A percentile compares a stretch with the other conserved stretches of the same genome.
These are phyloP conservation scores for Lophius americanus DNA, from an alignment of 2,797 vertebrate genomes.

Conservation along the genomic window DNA sequence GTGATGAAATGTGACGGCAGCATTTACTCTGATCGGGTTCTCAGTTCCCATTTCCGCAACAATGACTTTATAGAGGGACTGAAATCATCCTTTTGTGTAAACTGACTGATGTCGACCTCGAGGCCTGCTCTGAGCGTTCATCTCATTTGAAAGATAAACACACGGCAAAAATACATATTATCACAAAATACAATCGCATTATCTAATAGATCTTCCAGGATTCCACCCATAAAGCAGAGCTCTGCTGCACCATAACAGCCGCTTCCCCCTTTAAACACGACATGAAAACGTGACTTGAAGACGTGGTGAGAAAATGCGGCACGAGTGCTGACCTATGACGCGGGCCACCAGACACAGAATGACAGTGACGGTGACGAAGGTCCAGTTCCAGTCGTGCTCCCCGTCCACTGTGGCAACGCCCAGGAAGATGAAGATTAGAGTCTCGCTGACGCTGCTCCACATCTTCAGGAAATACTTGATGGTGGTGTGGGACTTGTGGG, in stretches of 20 bases:
- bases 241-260: background rate
- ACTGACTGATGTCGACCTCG: background rate
- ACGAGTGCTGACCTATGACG: conserved; percentile 85
- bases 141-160: background rate
- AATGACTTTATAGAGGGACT: background rate
- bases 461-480: conserved; percentile 99
- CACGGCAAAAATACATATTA: too few relatives aligned
- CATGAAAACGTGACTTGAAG: background rate
- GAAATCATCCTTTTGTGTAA: background rate
- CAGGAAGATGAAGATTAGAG: conserved; percentile 98
- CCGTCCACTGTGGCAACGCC: conserved; percentile 95
- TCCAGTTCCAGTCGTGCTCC: conserved; percentile 93
- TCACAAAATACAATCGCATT: too few relatives aligned
- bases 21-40: background rate
- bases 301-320: background rate
- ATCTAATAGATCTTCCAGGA: background rate
- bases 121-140: background rate
- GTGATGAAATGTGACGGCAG: conserved; percentile 19
- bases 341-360: conserved; percentile 92
- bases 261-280: background rate
- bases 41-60: conserved; percentile 15
- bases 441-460: conserved; percentile 99
- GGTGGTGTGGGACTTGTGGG: conserved; percentile 98
- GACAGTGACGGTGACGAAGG: conserved; percentile 90
- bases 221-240: background rate